phyloP scores from a whole-genome alignment of 1,140 invertebrate genomes.

The Trachymyrmex septentrionalis region DNA sequence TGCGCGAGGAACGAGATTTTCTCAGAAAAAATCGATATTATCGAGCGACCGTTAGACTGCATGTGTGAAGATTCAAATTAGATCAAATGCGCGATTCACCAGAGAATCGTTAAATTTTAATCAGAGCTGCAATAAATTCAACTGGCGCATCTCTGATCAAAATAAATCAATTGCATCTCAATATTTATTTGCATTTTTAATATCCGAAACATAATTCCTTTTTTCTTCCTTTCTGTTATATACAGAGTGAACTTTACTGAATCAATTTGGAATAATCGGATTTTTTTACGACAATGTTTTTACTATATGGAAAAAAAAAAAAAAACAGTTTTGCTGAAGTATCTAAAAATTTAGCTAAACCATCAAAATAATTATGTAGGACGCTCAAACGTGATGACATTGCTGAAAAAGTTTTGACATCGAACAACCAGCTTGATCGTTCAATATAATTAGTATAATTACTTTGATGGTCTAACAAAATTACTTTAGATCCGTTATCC shows the following conservation, averaged over 20 bases:
- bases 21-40: conserved; percentile 62
- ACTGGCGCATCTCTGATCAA: not conserved
- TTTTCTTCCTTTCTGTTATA: not conserved
- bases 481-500: too few relatives aligned
- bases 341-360: too few relatives aligned
- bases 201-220: not conserved
- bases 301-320: not conserved
- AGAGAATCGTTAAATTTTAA: not conserved
- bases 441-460: too few relatives aligned
- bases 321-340: too few relatives aligned
- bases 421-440: too few relatives aligned
- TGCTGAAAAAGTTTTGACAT: too few relatives aligned
- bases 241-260: not conserved
- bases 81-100: not conserved
- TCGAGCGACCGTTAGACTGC: conserved; percentile 72
- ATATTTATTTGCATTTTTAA: not conserved
- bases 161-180: not conserved
- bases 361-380: too few relatives aligned
- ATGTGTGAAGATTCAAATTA: conserved; percentile 65
- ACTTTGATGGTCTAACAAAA: too few relatives aligned
- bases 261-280: not conserved
- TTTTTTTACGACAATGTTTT: conserved; percentile 10
- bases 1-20: conserved; percentile 64
- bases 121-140: not conserved
- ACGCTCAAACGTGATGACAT: too few relatives aligned